A percentile compares a stretch with the other conserved stretches of the same genome.
Conservation (phyloP, 2,888 invertebrate species). For the Lysandra bellargus region DNA sequence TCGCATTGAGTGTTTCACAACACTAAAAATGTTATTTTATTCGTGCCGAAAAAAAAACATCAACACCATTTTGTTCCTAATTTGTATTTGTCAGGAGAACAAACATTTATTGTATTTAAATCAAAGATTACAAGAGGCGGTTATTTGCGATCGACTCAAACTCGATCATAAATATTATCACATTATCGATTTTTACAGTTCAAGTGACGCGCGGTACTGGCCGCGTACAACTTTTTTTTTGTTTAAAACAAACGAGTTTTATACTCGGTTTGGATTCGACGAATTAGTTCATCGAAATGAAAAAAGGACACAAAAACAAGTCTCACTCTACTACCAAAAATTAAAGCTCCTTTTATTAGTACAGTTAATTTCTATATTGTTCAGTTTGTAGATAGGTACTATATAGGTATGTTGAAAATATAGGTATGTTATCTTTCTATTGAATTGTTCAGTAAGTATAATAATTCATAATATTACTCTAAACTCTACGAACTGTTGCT, state of each 20-base stretch:
- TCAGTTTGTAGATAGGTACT: too few relatives aligned
- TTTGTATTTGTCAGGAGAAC: conserved; percentile 25
- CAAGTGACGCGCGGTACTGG: conserved; percentile 49
- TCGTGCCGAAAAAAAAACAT: not conserved
- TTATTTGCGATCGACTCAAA: conserved; percentile 63
- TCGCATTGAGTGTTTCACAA: not conserved
- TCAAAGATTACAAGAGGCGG: conserved; percentile 26
- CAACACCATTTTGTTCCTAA: conserved; percentile 23
- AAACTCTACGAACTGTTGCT: not conserved
- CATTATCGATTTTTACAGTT: conserved; percentile 61
- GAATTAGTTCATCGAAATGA: conserved; percentile 14
- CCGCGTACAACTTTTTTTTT: conserved; percentile 40
- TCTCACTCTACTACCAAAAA: conserved; percentile 1
- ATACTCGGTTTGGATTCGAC: conserved; percentile 34
- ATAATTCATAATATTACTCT: too few relatives aligned
- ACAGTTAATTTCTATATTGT: not conserved
- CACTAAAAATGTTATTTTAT: conserved; percentile 4
- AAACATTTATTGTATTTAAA: conserved; percentile 30
- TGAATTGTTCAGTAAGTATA: too few relatives aligned
- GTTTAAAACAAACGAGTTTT: conserved; percentile 44
- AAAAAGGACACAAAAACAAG: conserved; percentile 32
- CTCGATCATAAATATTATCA: conserved; percentile 69
- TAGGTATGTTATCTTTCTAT: too few relatives aligned
- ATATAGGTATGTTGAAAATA: too few relatives aligned
- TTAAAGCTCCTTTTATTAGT: conserved; percentile 3